phyloP scores from a whole-genome alignment of 2,797 vertebrate species.

The Acanthurus tractus region DNA sequence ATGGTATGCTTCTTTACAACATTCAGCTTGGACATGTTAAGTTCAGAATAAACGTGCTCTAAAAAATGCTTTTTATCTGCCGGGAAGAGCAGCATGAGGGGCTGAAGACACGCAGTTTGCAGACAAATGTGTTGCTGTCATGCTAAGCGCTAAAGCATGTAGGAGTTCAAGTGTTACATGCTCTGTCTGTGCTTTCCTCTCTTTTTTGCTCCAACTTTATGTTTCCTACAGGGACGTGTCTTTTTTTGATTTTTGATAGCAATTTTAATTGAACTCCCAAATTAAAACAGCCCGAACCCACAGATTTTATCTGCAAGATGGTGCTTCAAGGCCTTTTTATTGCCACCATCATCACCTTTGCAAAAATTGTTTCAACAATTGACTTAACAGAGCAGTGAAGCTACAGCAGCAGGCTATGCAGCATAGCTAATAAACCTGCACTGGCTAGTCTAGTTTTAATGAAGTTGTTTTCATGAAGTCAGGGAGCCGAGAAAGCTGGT shows the following conservation, averaged over 20 bases:
- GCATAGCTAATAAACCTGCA: not conserved
- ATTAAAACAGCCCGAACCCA: not conserved
- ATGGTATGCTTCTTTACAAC: not conserved
- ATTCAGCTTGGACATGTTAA: not conserved
- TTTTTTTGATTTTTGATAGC: not conserved
- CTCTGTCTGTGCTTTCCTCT: constrained; percentile 25
- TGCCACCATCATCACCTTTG: not conserved
- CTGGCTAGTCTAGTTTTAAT: not conserved
- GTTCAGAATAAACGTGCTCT: constrained; percentile 4
- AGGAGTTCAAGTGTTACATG: constrained; percentile 47
- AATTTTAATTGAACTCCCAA: not conserved
- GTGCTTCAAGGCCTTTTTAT: not conserved
- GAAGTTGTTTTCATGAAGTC: not conserved
- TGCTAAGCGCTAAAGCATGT: constrained; percentile 52
- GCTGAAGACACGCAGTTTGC: constrained; percentile 6
- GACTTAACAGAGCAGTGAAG: not conserved
- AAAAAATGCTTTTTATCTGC: not conserved
- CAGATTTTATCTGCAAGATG: not conserved
- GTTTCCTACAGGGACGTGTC: constrained; percentile 7
- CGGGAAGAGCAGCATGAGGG: not conserved
- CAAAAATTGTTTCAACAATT: not conserved
- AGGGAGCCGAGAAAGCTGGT: not conserved
- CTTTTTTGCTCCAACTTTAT: not conserved
- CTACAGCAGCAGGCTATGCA: not conserved
- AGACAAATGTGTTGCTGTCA: constrained; percentile 30